phyloP scores from a whole-genome alignment of 1,140 invertebrate species.

The Belonocnema kinseyi region DNA sequence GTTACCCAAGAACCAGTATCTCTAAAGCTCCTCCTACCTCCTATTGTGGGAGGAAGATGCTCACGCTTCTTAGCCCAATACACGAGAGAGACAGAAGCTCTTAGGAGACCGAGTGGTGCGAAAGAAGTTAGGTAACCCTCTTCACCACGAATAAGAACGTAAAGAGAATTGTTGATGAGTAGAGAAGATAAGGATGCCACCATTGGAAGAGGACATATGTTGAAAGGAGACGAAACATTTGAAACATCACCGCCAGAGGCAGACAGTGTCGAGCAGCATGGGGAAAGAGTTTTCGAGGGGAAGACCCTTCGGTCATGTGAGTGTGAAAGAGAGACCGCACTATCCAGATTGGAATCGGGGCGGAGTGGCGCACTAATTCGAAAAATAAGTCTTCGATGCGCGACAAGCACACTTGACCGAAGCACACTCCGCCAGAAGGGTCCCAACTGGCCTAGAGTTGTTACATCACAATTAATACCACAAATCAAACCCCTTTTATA shows the following conservation, averaged over 20 bases:
- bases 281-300: slow-evolving; percentile 42
- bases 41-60: slow-evolving; percentile 12
- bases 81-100: slow-evolving; percentile 35
- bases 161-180: slow-evolving; percentile 23
- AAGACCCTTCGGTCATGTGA: slow-evolving; percentile 47
- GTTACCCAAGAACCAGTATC: slow-evolving; percentile 51
- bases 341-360: slow-evolving; percentile 34
- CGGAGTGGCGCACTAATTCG: slow-evolving; percentile 69
- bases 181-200: slow-evolving; percentile 1
- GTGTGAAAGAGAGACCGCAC: slow-evolving; percentile 39
- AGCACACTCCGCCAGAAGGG: slow-evolving; percentile 70
- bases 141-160: slow-evolving; percentile 22
- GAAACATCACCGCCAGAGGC: slow-evolving; percentile 21
- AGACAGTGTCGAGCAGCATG: slow-evolving; percentile 34
- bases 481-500: background rate
- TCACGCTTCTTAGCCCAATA: slow-evolving; percentile 38
- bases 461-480: slow-evolving; percentile 23
- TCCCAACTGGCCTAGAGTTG: slow-evolving; percentile 37
- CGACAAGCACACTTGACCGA: slow-evolving; percentile 72
- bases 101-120: slow-evolving; percentile 18
- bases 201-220: slow-evolving; percentile 26
- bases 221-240: slow-evolving; percentile 21
- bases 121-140: slow-evolving; percentile 35
- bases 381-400: slow-evolving; percentile 65
- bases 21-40: slow-evolving; percentile 68